A percentile compares a stretch with the other conserved stretches of the same genome.
These are phyloP conservation scores for Pristis pectinata DNA, from an alignment of 2,797 vertebrate genomes.

Conservation along the genomic window DNA sequence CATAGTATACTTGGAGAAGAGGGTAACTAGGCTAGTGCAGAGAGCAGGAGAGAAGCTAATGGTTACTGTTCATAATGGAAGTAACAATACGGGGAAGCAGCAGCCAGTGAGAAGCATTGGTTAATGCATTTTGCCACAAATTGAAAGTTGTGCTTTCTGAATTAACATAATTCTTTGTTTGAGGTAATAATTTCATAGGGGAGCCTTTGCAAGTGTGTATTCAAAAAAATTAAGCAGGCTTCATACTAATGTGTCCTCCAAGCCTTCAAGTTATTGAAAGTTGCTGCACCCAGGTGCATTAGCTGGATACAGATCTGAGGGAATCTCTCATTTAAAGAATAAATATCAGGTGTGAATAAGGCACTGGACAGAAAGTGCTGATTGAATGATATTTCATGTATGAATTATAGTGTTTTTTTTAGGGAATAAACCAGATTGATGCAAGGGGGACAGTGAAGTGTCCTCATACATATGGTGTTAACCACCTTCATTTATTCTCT, in stretches of 20 bases:
- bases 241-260: neutral
- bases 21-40: neutral
- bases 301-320: neutral
- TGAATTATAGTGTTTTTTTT: neutral
- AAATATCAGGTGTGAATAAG: neutral
- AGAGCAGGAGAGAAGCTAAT: neutral
- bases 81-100: neutral
- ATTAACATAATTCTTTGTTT: neutral
- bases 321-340: neutral
- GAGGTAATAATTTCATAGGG: neutral
- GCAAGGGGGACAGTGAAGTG: neutral
- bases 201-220: neutral
- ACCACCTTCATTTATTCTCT: neutral
- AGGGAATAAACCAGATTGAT: conserved; percentile 3
- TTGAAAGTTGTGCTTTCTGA: neutral
- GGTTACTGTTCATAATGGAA: neutral
- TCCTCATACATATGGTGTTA: neutral
- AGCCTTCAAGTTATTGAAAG: neutral
- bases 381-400: neutral
- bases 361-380: neutral
- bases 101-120: neutral
- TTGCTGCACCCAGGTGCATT: neutral
- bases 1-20: neutral
- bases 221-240: neutral
- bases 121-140: neutral